A percentile compares a stretch with the other conserved stretches of the same genome.
These are phyloP conservation scores for Hydrolagus colliei DNA, from an alignment of 2,797 vertebrate genomes.

Conservation along the genomic window DNA sequence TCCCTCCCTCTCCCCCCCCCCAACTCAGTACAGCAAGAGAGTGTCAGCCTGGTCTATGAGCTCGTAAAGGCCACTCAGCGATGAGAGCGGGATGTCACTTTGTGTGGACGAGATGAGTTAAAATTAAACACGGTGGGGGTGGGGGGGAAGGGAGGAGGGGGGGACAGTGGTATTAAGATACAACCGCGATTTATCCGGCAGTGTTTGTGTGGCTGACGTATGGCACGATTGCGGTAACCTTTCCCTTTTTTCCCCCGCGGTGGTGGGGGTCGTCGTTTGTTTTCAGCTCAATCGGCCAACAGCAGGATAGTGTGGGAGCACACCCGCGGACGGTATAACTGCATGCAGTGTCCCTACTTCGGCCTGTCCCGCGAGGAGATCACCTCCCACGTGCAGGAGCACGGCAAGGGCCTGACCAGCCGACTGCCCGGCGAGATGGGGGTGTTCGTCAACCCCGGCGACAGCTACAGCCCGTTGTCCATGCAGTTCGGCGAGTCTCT, in stretches of 20 bases:
- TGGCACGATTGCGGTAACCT: slow-evolving; percentile 17
- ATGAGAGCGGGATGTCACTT: too few species aligned
- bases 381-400: slow-evolving; percentile 71
- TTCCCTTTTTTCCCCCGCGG: background rate
- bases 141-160: too few species aligned
- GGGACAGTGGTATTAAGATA: too few species aligned
- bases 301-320: slow-evolving; percentile 87
- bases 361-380: slow-evolving; percentile 72
- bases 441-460: slow-evolving; percentile 35
- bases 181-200: too few species aligned
- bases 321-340: slow-evolving; percentile 80
- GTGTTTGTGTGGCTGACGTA: background rate
- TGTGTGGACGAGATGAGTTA: too few species aligned
- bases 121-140: too few species aligned
- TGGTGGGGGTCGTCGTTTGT: background rate
- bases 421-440: slow-evolving; percentile 49
- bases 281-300: slow-evolving; percentile 61
- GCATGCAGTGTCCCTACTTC: slow-evolving; percentile 73
- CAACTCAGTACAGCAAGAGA: too few species aligned
- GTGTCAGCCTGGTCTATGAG: too few species aligned
- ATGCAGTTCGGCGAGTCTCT: slow-evolving; percentile 28
- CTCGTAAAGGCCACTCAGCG: too few species aligned
- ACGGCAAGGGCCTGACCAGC: slow-evolving; percentile 54
- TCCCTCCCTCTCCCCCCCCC: too few species aligned
- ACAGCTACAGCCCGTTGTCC: background rate